Percentiles rank a stretch among this genome's conserved stretches.
Conservation (phyloP, 2,797 vertebrate species). For the Gouania willdenowi region DNA sequence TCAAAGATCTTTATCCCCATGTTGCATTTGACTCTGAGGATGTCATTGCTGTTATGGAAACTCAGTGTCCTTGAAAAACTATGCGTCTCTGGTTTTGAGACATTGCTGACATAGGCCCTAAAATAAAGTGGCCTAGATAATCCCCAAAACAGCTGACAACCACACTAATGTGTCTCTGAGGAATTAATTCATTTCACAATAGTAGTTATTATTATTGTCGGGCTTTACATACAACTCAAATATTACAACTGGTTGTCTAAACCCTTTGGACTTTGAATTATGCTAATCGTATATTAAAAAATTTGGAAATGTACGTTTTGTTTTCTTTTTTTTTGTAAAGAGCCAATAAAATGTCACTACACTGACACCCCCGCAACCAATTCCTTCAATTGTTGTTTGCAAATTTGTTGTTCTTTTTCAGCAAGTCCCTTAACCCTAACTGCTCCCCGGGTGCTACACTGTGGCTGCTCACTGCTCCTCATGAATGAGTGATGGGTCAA, state of each 20-base stretch:
- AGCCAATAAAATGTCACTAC: no score
- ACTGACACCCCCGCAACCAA: no score
- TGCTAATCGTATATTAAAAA: no score
- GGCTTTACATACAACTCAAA: neutral
- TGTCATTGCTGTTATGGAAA: conserved; percentile 43
- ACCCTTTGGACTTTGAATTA: no score
- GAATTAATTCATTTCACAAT: neutral
- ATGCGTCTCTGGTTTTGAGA: conserved; percentile 24
- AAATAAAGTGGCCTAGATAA: conserved; percentile 8
- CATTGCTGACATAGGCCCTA: conserved; percentile 1
- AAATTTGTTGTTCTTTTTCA: no score
- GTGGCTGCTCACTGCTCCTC: no score
- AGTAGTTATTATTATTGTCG: neutral
- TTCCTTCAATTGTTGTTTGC: no score
- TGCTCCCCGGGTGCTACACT: no score
- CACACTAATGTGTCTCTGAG: neutral
- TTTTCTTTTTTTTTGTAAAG: no score
- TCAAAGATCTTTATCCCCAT: conserved; percentile 46
- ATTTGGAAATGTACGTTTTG: no score
- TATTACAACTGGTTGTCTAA: neutral
- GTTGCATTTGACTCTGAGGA: conserved; percentile 29
- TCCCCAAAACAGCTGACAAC: neutral
- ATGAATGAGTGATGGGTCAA: no score
- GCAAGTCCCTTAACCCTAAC: no score
- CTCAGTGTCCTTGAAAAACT: conserved; percentile 32